phyloP scores from a whole-genome alignment of 2,797 vertebrate species.

The Manis crassicaudata region DNA sequence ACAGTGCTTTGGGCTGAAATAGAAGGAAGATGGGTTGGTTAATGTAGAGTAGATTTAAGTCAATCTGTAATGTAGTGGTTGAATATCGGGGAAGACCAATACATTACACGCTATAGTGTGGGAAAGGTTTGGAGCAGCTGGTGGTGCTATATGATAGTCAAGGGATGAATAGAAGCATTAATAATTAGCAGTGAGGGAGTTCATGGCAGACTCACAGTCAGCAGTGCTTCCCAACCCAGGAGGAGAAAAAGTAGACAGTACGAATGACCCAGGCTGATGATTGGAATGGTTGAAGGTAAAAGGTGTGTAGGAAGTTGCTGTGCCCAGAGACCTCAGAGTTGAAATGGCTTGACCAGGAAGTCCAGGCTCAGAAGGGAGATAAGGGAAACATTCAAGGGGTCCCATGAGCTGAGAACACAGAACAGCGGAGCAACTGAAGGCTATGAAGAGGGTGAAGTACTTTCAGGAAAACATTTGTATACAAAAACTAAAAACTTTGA shows the following conservation, averaged over 20 bases:
- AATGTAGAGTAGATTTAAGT: neutral
- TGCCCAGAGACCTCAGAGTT: neutral
- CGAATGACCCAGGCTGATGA: neutral
- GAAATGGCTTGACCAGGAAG: neutral
- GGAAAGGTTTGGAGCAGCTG: slow-evolving; percentile 28
- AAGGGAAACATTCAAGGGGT: neutral
- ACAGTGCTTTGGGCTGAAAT: neutral
- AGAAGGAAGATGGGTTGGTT: neutral
- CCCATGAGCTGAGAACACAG: neutral
- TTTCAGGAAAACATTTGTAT: neutral
- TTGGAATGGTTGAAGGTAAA: neutral
- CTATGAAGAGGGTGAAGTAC: neutral
- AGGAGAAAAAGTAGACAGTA: neutral
- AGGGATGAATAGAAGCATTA: neutral
- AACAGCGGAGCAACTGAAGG: neutral
- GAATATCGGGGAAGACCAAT: slow-evolving; percentile 2
- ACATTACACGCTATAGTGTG: neutral
- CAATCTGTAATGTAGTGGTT: neutral
- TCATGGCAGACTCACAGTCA: neutral
- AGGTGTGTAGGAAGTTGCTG: neutral
- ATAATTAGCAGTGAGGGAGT: neutral
- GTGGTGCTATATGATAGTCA: neutral
- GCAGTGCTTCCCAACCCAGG: neutral
- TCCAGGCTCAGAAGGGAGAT: neutral
- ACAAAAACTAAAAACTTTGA: neutral